Percentiles rank a stretch among this genome's conserved stretches.
Conservation (phyloP, 2,797 vertebrate species). For the Ispidina lecontei region DNA sequence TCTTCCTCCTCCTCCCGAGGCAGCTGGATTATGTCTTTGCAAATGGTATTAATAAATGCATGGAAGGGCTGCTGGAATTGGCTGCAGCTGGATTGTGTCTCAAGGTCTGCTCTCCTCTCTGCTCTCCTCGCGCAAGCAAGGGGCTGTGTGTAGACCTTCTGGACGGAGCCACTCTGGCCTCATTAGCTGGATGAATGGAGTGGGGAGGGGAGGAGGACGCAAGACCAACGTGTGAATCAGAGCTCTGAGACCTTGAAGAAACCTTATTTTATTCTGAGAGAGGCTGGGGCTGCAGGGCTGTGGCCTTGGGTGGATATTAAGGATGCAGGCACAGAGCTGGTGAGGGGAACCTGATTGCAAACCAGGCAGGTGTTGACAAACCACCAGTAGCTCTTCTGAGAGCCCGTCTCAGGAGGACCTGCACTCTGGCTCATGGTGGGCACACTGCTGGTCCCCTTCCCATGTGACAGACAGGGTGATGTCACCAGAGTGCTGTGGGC, state of each 20-base stretch:
- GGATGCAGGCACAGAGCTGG: neutral
- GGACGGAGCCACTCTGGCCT: neutral
- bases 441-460: rapidly evolving
- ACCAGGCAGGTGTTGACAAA: neutral
- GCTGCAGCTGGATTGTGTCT: neutral
- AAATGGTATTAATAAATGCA: neutral
- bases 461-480: rapidly evolving
- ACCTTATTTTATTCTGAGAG: neutral
- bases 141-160: neutral
- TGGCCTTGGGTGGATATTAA: conserved; percentile 4
- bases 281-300: rapidly evolving
- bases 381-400: neutral
- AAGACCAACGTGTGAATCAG: neutral
- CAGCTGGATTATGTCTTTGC: neutral
- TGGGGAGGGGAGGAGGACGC: neutral
- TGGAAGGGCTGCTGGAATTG: neutral
- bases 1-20: neutral
- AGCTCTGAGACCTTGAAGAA: neutral
- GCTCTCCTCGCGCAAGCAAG: neutral
- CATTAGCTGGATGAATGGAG: neutral
- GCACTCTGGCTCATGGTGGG: rapidly evolving
- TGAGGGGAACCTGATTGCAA: neutral
- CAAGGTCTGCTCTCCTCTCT: neutral
- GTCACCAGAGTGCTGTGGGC: rapidly evolving
- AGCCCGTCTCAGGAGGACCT: rapidly evolving